A percentile compares a stretch with the other conserved stretches of the same genome.
Evolutionary conservation across 2,888 invertebrate species (phyloP).

Genomic region (Lochmaea capreae): DNA sequence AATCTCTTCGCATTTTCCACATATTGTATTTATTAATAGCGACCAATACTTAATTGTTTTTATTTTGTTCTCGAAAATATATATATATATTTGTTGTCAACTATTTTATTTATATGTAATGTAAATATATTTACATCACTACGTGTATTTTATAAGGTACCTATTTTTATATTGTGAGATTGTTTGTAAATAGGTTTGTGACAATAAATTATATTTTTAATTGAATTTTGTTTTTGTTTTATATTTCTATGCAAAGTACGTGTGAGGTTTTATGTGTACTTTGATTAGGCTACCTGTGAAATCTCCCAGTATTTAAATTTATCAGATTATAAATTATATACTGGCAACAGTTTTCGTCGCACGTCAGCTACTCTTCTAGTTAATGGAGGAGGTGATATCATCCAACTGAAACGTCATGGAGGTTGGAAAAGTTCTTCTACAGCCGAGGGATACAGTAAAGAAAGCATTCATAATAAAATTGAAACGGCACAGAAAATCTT

Average conservation of each 20-base stretch:
- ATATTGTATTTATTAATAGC: conserved; percentile 27
- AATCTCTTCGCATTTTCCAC: not conserved
- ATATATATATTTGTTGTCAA: conserved; percentile 32
- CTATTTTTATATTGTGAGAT: conserved; percentile 45
- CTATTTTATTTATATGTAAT: conserved; percentile 44
- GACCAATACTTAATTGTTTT: conserved; percentile 38
- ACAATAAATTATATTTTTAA: conserved; percentile 46
- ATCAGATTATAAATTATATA: too few species aligned
- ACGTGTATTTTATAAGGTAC: conserved; percentile 32
- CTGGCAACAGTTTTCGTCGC: too few species aligned
- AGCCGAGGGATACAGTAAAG: too few species aligned
- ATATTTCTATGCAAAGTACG: not conserved
- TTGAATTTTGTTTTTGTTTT: not conserved
- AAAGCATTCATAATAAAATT: too few species aligned
- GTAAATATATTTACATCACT: conserved; percentile 50
- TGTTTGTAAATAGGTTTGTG: conserved; percentile 46
- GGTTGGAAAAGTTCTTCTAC: too few species aligned
- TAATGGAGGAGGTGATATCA: too few species aligned
- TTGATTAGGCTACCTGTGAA: too few species aligned
- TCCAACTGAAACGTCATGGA: too few species aligned
- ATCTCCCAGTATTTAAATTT: too few species aligned
- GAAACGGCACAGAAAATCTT: too few species aligned
- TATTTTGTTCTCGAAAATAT: conserved; percentile 39
- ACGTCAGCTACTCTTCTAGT: too few species aligned
- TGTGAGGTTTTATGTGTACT: too few species aligned